A percentile compares a stretch with the other conserved stretches of the same genome.
These are phyloP conservation scores for Acrossocheilus wenchowensis DNA, from an alignment of 2,797 vertebrate genomes.

Conservation along the genomic window DNA sequence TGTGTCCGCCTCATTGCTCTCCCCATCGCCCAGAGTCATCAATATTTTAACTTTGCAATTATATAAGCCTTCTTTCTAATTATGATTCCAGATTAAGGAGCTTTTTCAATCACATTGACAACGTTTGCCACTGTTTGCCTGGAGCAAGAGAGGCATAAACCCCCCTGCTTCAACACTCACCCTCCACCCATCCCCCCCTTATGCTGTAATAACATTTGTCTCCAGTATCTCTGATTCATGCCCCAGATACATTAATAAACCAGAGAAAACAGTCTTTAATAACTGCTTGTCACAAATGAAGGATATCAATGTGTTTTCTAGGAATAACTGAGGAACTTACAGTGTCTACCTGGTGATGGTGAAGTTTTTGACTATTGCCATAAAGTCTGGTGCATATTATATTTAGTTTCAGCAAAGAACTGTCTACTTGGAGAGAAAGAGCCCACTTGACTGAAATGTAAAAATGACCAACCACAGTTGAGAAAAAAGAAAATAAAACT, in stretches of 20 bases:
- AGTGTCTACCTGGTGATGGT: not conserved
- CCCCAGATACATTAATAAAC: conserved; percentile 47
- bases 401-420: not conserved
- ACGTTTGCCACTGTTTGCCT: conserved; percentile 66
- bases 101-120: conserved; percentile 77
- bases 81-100: conserved; percentile 79
- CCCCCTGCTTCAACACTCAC: conserved; percentile 53
- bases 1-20: conserved; percentile 65
- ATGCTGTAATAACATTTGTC: conserved; percentile 56
- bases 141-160: conserved; percentile 54
- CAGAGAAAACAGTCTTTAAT: conserved; percentile 56
- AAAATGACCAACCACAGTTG: not conserved
- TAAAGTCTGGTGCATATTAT: not conserved
- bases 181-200: conserved; percentile 53
- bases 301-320: conserved; percentile 59
- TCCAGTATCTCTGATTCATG: conserved; percentile 50
- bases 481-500: not conserved
- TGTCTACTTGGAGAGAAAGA: not conserved
- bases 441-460: not conserved
- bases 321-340: not conserved
- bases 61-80: conserved; percentile 77
- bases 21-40: conserved; percentile 69
- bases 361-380: not conserved
- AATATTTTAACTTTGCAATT: conserved; percentile 78
- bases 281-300: conserved; percentile 61